Conservation (phyloP, 2,888 invertebrate species). For the Cataglyphis cursor region DNA sequence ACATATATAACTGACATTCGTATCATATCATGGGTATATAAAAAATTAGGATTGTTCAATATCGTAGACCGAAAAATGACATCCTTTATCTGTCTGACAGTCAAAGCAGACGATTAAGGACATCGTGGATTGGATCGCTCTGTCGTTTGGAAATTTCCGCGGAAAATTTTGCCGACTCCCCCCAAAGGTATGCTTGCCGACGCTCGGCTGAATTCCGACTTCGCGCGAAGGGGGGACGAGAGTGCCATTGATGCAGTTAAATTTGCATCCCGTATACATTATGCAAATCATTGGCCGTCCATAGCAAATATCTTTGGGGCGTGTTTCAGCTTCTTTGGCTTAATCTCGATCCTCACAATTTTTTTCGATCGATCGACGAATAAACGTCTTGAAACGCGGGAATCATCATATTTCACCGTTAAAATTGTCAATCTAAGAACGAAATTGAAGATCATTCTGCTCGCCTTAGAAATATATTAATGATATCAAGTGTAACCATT, state of each 20-base stretch:
- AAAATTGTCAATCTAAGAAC: neutral
- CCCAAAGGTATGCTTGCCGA: constrained; percentile 4
- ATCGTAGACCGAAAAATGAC: neutral
- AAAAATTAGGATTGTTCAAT: constrained; percentile 8
- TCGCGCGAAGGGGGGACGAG: constrained; percentile 17
- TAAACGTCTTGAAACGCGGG: neutral
- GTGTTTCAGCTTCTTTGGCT: constrained; percentile 38
- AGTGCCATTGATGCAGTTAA: constrained; percentile 63
- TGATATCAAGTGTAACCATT: neutral
- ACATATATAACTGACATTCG: neutral
- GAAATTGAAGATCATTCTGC: neutral
- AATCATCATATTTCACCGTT: neutral
- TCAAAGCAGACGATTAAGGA: constrained; percentile 23
- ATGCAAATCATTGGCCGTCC: constrained; percentile 74
- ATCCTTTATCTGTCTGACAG: neutral
- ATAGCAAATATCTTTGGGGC: constrained; percentile 64
- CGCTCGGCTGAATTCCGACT: constrained; percentile 28
- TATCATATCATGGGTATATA: neutral
- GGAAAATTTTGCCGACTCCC: constrained; percentile 62
- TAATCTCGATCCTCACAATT: constrained; percentile 37
- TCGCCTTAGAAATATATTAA: neutral
- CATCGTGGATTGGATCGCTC: constrained; percentile 8
- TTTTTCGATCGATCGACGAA: neutral
- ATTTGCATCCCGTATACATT: constrained; percentile 81
- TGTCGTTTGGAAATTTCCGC: constrained; percentile 61